These are phyloP conservation scores for Ptychadena robeensis DNA, from an alignment of 2,797 vertebrate genomes.

Conservation along the genomic window DNA sequence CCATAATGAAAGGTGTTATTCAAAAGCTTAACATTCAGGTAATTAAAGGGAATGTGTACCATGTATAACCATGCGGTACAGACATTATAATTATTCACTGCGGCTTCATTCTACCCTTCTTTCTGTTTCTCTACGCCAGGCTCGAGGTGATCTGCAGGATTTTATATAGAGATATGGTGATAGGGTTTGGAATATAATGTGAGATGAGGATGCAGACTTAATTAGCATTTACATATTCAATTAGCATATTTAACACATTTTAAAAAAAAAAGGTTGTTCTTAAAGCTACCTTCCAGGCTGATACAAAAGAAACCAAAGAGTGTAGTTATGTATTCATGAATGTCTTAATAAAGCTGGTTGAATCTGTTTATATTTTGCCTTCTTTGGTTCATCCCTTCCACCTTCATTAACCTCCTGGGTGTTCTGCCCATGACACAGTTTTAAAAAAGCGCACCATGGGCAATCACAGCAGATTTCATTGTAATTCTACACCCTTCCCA, in stretches of 20 bases:
- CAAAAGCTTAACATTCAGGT: slow-evolving; percentile 60
- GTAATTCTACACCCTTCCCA: no score
- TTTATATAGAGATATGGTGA: slow-evolving; percentile 15
- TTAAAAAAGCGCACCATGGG: no score
- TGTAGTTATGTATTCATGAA: neutral
- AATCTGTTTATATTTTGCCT: no score
- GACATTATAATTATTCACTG: slow-evolving; percentile 61
- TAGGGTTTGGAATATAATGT: slow-evolving; percentile 40
- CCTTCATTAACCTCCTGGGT: no score
- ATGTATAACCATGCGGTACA: slow-evolving; percentile 55
- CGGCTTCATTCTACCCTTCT: slow-evolving; percentile 49
- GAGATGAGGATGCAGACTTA: neutral
- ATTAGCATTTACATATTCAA: neutral
- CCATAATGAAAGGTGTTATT: slow-evolving; percentile 62
- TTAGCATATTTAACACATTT: neutral
- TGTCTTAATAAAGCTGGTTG: no score
- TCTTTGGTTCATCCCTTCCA: no score
- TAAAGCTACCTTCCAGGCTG: no score
- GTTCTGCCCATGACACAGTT: no score
- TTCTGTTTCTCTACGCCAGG: slow-evolving; percentile 29
- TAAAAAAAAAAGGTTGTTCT: no score
- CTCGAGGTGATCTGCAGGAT: slow-evolving; percentile 38
- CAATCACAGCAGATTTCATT: no score
- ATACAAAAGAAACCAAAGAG: no score
- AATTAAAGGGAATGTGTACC: slow-evolving; percentile 60